Evolutionary conservation across 1,140 invertebrate species (phyloP), one percentile per base, ranked within the genome.

Genomic region (Ctenoplectra terminalis): DNA sequence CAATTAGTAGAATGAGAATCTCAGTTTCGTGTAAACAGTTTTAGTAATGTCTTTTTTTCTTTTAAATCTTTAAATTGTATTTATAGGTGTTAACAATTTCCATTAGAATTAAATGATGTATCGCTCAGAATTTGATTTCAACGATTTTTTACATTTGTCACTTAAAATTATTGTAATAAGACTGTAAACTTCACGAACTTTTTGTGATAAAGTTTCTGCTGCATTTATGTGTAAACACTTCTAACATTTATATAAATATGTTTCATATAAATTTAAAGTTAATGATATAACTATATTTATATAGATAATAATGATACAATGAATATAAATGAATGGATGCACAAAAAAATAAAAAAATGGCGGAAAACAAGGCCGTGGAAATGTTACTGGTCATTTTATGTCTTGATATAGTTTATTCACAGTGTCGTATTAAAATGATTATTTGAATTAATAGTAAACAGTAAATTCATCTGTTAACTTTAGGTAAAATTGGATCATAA

Each of bases 1-100:
- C 15, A 23, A 26, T 54, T 40, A 29, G 31, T 60, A 23, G 23
- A 5, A 46, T 74, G 34, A 61, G 23, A n/a, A 46, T 46, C 20
- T 31, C 7, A 23, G 69, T 8, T 31, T 64, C 8, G 69, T 78
- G 75, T 78, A 70, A 58, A 78, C 48, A 58, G 11, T 56, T 43
- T 64, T 37, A 63, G 9, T 61, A 26, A n/a, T 7, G 23, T 29
- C 20, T 64, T 29, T 17, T 23, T 23, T 15, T 23, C 29, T 40
- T 40, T 11, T 11, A 54, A 40, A 60, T 60, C 20, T 71, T 58
- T 58, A 52, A 54, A 6, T 20, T 23, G 13, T 54, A 31, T 43
- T 67, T 23, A 40, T 4, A 20, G 34, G 13, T 54, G 23, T 46
- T 48, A 56, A 9, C 17, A 20, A 31, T 34, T 31, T 71, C 15